Evolutionary conservation across 2,797 vertebrate species (phyloP).

Genomic region (Cynopterus sphinx): DNA sequence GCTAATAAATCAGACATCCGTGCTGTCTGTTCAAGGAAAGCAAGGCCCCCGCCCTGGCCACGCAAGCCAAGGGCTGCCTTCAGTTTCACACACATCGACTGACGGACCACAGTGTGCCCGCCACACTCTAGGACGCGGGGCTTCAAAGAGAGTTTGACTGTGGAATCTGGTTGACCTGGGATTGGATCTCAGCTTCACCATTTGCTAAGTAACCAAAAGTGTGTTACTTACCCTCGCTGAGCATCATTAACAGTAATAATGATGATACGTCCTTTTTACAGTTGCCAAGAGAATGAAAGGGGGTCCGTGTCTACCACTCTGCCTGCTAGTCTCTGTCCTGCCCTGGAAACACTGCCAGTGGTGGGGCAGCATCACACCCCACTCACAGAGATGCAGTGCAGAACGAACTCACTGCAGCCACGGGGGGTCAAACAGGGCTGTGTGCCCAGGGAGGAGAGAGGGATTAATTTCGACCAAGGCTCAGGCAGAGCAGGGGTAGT

Average conservation of each 20-base stretch:
- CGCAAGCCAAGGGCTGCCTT: no score
- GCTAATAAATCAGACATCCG: neutral
- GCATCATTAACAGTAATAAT: neutral
- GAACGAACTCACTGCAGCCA: neutral
- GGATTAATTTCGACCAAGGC: neutral
- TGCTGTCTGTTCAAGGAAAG: neutral
- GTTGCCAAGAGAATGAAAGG: neutral
- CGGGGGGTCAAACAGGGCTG: neutral
- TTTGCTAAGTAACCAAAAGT: neutral
- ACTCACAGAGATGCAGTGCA: rapidly evolving
- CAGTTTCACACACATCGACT: rapidly evolving
- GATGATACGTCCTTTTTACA: neutral
- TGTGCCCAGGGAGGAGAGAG: neutral
- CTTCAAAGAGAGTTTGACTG: neutral
- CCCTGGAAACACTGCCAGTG: neutral
- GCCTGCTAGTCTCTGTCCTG: neutral
- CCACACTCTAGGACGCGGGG: neutral
- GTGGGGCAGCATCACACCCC: neutral
- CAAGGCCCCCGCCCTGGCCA: neutral
- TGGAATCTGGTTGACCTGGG: neutral
- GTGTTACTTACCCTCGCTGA: neutral
- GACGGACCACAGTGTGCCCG: rapidly evolving
- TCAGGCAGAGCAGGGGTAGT: no score
- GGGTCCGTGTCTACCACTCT: neutral
- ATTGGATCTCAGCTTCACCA: neutral